phyloP scores from a whole-genome alignment of 2,888 invertebrate species.

The Cephus spinipes region DNA sequence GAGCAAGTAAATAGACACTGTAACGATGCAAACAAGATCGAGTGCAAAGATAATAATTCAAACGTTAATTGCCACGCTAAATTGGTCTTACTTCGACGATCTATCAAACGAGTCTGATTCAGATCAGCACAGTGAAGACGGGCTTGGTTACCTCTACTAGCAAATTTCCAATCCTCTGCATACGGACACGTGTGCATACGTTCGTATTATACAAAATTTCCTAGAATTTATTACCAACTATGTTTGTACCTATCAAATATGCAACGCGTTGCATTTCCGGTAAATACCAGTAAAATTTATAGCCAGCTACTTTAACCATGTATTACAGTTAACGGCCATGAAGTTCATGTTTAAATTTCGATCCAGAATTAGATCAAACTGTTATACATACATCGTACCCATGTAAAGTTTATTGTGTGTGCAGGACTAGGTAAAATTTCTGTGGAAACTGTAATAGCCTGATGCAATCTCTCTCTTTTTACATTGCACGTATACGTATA shows the following conservation, averaged over 20 bases:
- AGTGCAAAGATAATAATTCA: conserved; percentile 36
- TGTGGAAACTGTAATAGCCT: background rate
- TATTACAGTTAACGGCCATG: background rate
- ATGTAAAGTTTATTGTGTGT: background rate
- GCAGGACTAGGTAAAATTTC: background rate
- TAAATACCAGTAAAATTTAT: background rate
- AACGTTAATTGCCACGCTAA: conserved; percentile 40
- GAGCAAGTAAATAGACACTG: background rate
- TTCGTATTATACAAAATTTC: background rate
- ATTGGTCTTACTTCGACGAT: conserved; percentile 30
- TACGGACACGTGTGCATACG: background rate
- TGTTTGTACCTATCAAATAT: background rate
- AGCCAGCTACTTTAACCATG: background rate
- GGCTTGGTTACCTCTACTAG: background rate
- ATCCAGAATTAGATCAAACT: background rate
- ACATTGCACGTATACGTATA: background rate
- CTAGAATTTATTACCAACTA: background rate
- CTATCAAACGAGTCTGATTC: conserved; percentile 19
- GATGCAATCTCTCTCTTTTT: background rate
- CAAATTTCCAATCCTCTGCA: background rate
- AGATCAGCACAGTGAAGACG: background rate
- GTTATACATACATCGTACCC: background rate
- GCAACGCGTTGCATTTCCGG: background rate
- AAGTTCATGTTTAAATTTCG: background rate
- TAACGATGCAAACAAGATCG: conserved; percentile 25